Evolutionary conservation across 2,113 vertebrate species (phyloP).

Genomic region (Sturnus vulgaris): DNA sequence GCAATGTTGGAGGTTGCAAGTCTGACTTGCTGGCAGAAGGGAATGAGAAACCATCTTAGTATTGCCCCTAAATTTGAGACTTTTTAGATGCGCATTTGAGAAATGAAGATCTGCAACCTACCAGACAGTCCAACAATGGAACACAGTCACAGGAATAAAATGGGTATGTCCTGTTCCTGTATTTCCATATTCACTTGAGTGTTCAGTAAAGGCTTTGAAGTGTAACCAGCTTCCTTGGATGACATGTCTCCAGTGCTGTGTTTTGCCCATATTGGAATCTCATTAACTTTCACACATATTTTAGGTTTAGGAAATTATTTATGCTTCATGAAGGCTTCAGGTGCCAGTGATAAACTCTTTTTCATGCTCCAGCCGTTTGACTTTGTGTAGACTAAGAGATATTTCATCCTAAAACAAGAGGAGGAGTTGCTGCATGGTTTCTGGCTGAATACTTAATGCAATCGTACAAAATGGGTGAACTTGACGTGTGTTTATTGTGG

Average conservation of each 20-base stretch:
- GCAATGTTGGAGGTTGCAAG: background rate
- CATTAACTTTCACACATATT: background rate
- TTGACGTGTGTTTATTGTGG: background rate
- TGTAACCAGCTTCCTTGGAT: background rate
- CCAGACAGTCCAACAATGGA: background rate
- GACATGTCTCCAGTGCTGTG: background rate
- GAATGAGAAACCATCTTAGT: background rate
- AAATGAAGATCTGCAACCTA: background rate
- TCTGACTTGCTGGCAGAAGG: background rate
- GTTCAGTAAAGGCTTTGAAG: background rate
- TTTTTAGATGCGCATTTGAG: background rate
- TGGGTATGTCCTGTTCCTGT: background rate
- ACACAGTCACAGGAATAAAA: background rate
- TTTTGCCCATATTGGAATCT: background rate
- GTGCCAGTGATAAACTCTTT: background rate
- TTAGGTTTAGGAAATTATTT: background rate
- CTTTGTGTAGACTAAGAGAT: background rate
- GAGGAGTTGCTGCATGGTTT: background rate
- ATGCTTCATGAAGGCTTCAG: background rate
- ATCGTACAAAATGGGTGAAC: background rate
- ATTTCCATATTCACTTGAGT: background rate
- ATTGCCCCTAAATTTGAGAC: background rate
- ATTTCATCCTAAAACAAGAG: background rate
- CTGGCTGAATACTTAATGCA: background rate
- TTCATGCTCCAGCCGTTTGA: background rate